Evolutionary conservation across 2,888 invertebrate genomes (phyloP).

Genomic region (Thereva nobilitata): DNA sequence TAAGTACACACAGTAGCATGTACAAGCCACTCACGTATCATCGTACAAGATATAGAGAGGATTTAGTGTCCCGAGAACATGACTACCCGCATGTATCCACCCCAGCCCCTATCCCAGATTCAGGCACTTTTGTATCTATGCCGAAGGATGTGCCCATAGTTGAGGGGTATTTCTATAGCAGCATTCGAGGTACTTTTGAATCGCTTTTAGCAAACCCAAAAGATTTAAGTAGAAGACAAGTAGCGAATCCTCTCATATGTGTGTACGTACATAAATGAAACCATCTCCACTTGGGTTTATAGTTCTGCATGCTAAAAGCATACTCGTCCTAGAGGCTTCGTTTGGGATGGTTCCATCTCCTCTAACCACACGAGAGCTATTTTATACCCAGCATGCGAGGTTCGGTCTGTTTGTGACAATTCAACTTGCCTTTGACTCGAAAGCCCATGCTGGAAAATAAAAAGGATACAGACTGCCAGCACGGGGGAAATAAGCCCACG

Average conservation of each 20-base stretch:
- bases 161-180: slow-evolving; percentile 29
- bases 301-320: slow-evolving; percentile 19
- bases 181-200: slow-evolving; percentile 32
- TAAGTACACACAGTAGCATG: slow-evolving; percentile 33
- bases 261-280: slow-evolving; percentile 17
- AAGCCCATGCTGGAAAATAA: background rate
- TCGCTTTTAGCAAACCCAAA: slow-evolving; percentile 30
- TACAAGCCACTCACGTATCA: slow-evolving; percentile 31
- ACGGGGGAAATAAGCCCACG: slow-evolving; percentile 6
- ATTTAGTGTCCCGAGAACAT: slow-evolving; percentile 28
- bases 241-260: slow-evolving; percentile 17
- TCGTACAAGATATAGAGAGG: slow-evolving; percentile 23
- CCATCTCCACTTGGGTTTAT: slow-evolving; percentile 23
- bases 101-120: slow-evolving; percentile 7
- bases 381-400: slow-evolving; percentile 14
- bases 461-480: slow-evolving; percentile 2
- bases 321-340: background rate
- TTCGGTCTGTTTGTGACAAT: slow-evolving; percentile 35
- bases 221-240: slow-evolving; percentile 34
- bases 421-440: slow-evolving; percentile 31
- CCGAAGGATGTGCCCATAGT: slow-evolving; percentile 24
- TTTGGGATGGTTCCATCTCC: background rate
- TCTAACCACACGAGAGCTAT: background rate
- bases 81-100: slow-evolving; percentile 25
- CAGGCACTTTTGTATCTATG: slow-evolving; percentile 9